Conservation (phyloP, 2,113 vertebrate genomes). For the Alosa alosa region DNA sequence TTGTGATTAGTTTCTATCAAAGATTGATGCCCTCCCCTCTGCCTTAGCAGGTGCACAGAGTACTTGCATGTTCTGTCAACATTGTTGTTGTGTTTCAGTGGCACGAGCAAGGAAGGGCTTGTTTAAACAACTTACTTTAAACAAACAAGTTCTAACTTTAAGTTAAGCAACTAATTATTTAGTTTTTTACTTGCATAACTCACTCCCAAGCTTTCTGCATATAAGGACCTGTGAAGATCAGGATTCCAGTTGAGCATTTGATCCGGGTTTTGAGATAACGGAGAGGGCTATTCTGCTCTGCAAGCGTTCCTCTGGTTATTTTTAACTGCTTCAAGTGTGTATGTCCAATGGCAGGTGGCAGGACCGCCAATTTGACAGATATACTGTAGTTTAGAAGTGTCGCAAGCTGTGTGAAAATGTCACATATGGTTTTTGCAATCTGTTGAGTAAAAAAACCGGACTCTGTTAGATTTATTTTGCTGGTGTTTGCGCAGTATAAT, state of each 20-base stretch:
- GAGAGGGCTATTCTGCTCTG: slow-evolving; percentile 63
- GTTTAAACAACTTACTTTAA: not conserved
- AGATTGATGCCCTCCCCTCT: not conserved
- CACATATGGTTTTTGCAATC: not conserved
- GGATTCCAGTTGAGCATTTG: slow-evolving; percentile 65
- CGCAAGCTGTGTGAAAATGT: not conserved
- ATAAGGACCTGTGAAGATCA: slow-evolving; percentile 65
- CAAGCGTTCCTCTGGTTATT: slow-evolving; percentile 72
- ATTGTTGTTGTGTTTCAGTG: not conserved
- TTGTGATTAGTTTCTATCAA: not conserved
- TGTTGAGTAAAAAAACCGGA: not conserved
- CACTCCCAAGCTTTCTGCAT: slow-evolving; percentile 55
- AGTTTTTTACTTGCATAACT: not conserved
- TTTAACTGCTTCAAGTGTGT: slow-evolving; percentile 63
- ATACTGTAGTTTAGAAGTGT: slow-evolving; percentile 23
- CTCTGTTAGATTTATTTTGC: not conserved
- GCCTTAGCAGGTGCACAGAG: not conserved
- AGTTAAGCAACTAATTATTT: slow-evolving; percentile 19
- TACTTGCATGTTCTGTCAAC: not conserved
- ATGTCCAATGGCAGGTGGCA: slow-evolving; percentile 63
- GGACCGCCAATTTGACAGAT: slow-evolving; percentile 42
- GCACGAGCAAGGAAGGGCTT: not conserved
- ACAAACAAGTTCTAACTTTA: not conserved
- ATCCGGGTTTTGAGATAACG: slow-evolving; percentile 65
- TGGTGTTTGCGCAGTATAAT: not conserved